phyloP scores from a whole-genome alignment of 1,140 invertebrate genomes.

The Trichoplusia ni region DNA sequence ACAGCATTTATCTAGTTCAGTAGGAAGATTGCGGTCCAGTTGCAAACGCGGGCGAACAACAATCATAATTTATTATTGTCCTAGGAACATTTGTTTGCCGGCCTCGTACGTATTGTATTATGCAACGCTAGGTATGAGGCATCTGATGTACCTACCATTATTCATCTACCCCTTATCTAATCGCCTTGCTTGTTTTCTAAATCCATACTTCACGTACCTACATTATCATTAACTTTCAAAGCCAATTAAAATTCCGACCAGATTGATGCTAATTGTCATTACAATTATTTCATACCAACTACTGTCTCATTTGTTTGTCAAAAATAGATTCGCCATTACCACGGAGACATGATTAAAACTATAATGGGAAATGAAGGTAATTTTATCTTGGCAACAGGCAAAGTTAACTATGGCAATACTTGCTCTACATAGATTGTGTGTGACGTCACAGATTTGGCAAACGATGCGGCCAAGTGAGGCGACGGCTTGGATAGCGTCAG shows the following conservation, averaged over 20 bases:
- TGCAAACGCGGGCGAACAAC: conserved; percentile 22
- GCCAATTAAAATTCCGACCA: conserved; percentile 4
- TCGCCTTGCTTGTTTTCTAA: conserved; percentile 11
- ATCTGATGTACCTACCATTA: conserved; percentile 28
- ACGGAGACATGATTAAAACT: background rate
- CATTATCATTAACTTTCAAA: conserved; percentile 9
- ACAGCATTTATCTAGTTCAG: background rate
- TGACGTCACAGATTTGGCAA: conserved; percentile 17
- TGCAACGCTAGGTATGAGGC: conserved; percentile 30
- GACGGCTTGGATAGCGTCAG: conserved; percentile 2
- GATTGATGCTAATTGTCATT: background rate
- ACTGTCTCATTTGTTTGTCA: background rate
- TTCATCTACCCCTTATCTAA: conserved; percentile 34
- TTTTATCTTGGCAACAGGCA: conserved; percentile 17
- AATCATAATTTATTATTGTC: conserved; percentile 32
- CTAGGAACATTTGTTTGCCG: conserved; percentile 27
- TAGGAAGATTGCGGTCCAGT: conserved; percentile 29
- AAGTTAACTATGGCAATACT: conserved; percentile 2
- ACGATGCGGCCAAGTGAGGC: conserved; percentile 11
- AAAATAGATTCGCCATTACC: background rate
- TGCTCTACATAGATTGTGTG: conserved; percentile 16
- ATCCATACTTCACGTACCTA: background rate
- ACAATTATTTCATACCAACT: background rate
- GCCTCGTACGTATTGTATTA: conserved; percentile 45
- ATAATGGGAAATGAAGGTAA: conserved; percentile 14